Conservation (phyloP, 2,113 vertebrate genomes). For the Caracal caracal region DNA sequence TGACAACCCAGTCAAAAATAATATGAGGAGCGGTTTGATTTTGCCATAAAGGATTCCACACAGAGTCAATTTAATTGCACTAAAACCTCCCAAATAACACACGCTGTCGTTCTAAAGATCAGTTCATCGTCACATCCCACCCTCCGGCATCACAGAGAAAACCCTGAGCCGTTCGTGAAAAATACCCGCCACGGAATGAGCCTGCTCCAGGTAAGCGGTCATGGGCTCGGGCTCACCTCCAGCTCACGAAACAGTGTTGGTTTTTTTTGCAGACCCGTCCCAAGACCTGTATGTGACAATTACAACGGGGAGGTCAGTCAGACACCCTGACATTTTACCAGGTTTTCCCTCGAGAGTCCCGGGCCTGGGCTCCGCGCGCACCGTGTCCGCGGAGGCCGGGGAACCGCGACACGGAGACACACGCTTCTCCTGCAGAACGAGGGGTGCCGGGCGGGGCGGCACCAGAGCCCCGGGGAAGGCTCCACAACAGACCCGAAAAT, state of each 20-base stretch:
- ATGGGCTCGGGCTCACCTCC: background rate
- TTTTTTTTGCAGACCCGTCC: constrained; percentile 68
- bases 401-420: constrained; percentile 81
- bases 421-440: constrained; percentile 82
- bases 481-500: constrained; percentile 70
- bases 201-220: constrained; percentile 46
- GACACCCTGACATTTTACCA: constrained; percentile 82
- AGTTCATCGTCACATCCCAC: background rate
- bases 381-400: constrained; percentile 80
- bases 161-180: constrained; percentile 25
- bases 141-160: background rate
- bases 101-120: background rate
- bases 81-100: background rate
- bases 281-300: constrained; percentile 59
- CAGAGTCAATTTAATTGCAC: background rate
- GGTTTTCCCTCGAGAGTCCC: constrained; percentile 81
- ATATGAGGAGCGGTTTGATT: constrained; percentile 31
- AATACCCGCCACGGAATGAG: background rate
- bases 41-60: constrained; percentile 2
- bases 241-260: constrained; percentile 56
- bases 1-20: constrained; percentile 62
- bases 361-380: constrained; percentile 72
- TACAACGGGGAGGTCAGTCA: constrained; percentile 77
- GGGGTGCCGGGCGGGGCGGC: constrained; percentile 71
- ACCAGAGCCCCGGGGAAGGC: constrained; percentile 68